Conservation (phyloP, 2,113 vertebrate genomes). For the Oxygymnocypris stewartii region DNA sequence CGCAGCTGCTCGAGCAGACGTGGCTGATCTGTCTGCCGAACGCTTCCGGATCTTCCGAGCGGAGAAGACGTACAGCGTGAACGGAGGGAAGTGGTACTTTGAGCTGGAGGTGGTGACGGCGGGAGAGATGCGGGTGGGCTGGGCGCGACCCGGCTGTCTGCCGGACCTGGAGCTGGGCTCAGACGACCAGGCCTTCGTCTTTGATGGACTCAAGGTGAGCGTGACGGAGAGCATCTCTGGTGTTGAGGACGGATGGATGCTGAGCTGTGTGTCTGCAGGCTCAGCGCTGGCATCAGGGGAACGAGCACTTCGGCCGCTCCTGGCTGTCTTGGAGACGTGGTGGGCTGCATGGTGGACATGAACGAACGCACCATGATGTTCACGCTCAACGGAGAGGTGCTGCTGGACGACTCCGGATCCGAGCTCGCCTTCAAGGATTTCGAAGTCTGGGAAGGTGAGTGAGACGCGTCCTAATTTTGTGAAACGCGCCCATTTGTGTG, state of each 20-base stretch:
- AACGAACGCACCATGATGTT: conserved; percentile 95
- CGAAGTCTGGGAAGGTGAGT: conserved; percentile 86
- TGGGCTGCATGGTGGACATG: conserved; percentile 96
- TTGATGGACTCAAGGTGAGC: conserved; percentile 92
- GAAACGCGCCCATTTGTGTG: not conserved
- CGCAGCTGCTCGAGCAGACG: conserved; percentile 77
- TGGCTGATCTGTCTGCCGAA: conserved; percentile 79
- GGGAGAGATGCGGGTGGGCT: conserved; percentile 93
- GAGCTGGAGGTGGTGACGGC: conserved; percentile 90
- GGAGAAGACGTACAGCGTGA: conserved; percentile 91
- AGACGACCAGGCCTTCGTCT: conserved; percentile 91
- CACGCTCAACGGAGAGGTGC: conserved; percentile 92
- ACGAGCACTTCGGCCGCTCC: conserved; percentile 92
- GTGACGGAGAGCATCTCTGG: not conserved
- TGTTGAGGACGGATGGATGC: not conserved
- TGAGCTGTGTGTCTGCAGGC: conserved; percentile 72
- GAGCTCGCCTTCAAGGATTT: conserved; percentile 97
- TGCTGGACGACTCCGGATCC: conserved; percentile 93
- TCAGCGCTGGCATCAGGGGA: conserved; percentile 95
- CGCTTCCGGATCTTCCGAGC: conserved; percentile 93
- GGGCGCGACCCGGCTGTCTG: conserved; percentile 88
- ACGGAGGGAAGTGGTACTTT: conserved; percentile 92
- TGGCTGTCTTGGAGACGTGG: conserved; percentile 89
- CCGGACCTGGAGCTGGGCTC: conserved; percentile 92
- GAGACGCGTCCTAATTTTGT: not conserved